A percentile compares a stretch with the other conserved stretches of the same genome.
phyloP scores from a whole-genome alignment of 2,797 vertebrate species.

The Pteropus rufus region DNA sequence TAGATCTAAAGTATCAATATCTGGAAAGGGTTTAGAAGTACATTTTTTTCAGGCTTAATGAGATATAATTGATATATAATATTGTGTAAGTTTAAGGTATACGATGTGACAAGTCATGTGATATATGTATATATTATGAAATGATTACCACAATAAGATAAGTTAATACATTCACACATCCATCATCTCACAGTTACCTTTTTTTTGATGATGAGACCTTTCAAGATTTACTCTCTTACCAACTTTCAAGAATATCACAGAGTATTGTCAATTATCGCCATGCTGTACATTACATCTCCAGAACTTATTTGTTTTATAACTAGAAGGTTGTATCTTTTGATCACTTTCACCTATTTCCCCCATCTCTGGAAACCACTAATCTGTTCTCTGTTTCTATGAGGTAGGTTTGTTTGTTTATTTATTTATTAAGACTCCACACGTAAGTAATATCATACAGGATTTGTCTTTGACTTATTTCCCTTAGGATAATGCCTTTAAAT shows the following conservation, averaged over 20 bases:
- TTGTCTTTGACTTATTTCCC: neutral
- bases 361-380: neutral
- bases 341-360: neutral
- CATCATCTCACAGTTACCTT: neutral
- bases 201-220: neutral
- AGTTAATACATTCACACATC: neutral
- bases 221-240: neutral
- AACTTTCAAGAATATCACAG: neutral
- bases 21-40: neutral
- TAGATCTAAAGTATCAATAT: neutral
- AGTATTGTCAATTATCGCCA: neutral
- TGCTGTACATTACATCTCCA: neutral
- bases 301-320: neutral
- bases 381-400: neutral
- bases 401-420: neutral
- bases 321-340: neutral
- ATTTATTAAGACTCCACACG: neutral
- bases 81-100: neutral
- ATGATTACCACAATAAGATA: neutral
- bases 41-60: neutral
- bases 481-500: neutral
- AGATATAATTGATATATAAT: neutral
- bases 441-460: neutral
- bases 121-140: neutral
- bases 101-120: neutral